Evolutionary conservation across 2,888 invertebrate species (phyloP).

Genomic region (Eupithecia pulchellata): DNA sequence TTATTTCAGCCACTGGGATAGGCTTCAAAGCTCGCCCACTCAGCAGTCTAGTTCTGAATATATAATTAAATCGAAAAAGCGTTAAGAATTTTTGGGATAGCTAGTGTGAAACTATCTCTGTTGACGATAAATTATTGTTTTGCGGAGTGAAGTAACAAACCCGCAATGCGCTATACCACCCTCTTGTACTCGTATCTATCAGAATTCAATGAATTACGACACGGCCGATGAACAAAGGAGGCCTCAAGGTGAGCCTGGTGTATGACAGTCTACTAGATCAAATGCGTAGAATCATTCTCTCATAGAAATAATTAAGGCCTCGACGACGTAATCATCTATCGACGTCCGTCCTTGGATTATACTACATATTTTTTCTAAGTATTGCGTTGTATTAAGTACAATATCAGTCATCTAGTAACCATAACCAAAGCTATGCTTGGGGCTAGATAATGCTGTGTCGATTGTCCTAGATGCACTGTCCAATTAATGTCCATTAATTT

Average conservation of each 20-base stretch:
- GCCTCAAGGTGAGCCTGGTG: constrained; percentile 14
- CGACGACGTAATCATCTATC: background rate
- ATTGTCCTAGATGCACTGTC: no score
- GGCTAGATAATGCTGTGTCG: no score
- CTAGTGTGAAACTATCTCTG: background rate
- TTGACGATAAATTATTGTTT: background rate
- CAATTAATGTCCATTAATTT: no score
- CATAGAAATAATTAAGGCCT: background rate
- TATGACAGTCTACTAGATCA: background rate
- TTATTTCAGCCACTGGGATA: no score
- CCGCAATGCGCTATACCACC: constrained; percentile 28
- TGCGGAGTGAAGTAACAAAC: constrained; percentile 4
- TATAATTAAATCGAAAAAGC: background rate
- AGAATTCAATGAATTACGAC: constrained; percentile 20
- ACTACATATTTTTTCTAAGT: no score
- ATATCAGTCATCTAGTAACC: no score
- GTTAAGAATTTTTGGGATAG: background rate
- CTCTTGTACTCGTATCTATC: background rate
- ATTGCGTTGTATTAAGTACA: no score
- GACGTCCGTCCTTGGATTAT: no score
- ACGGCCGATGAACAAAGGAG: constrained; percentile 15
- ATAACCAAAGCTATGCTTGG: no score
- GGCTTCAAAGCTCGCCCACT: background rate
- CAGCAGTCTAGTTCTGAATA: background rate
- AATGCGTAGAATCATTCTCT: no score